Evolutionary conservation across 2,888 invertebrate genomes (phyloP).

Genomic region (Stictocephala bisonia): DNA sequence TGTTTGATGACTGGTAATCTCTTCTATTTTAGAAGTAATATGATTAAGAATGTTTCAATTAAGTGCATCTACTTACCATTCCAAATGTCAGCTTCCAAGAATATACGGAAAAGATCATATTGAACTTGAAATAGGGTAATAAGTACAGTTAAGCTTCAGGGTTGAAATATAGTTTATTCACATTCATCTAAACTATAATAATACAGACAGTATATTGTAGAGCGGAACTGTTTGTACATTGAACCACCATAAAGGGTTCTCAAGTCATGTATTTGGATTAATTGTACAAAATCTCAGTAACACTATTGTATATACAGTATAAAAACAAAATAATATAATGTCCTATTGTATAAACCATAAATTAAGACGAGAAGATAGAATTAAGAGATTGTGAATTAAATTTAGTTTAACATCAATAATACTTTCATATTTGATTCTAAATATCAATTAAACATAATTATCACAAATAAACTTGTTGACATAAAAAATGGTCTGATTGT

Average conservation of each 20-base stretch:
- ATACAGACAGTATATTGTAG: conserved; percentile 21
- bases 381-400: conserved; percentile 8
- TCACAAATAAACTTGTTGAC: background rate
- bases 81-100: too few relatives aligned
- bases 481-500: background rate
- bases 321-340: conserved; percentile 30
- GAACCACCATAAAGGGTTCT: conserved; percentile 36
- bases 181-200: conserved; percentile 32
- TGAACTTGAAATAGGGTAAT: too few relatives aligned
- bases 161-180: conserved; percentile 37
- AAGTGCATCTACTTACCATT: too few relatives aligned
- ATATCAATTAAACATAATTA: conserved; percentile 13
- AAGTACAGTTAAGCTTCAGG: too few relatives aligned
- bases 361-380: conserved; percentile 4
- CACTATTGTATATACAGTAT: conserved; percentile 20
- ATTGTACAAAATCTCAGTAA: conserved; percentile 31
- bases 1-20: too few relatives aligned
- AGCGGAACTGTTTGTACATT: conserved; percentile 29
- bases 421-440: background rate
- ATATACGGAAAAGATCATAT: too few relatives aligned
- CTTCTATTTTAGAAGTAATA: too few relatives aligned
- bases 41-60: too few relatives aligned
- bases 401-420: background rate
- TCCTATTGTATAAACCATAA: conserved; percentile 18
- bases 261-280: conserved; percentile 7